phyloP scores from a whole-genome alignment of 2,113 vertebrate genomes.

The Tauraco erythrolophus region DNA sequence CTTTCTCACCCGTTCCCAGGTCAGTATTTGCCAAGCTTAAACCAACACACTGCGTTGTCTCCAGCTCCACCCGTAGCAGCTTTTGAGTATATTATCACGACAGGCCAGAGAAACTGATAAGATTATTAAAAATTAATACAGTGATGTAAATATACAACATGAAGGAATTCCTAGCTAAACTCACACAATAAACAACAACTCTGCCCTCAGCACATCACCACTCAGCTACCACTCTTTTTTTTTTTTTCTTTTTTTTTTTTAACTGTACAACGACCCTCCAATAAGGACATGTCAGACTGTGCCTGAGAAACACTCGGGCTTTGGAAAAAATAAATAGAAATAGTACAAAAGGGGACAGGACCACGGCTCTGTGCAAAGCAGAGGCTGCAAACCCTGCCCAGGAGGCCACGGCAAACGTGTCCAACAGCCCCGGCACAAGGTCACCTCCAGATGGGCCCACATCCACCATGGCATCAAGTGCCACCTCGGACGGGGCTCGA shows the following conservation, averaged over 20 bases:
- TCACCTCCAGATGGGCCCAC: not conserved
- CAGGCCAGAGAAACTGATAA: not conserved
- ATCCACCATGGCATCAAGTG: rapidly evolving
- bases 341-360: not conserved
- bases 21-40: not conserved
- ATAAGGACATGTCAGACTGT: not conserved
- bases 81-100: rapidly evolving
- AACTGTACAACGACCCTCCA: not conserved
- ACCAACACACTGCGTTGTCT: not conserved
- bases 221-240: not conserved
- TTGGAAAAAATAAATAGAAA: not conserved
- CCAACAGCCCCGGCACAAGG: not conserved
- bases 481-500: not conserved
- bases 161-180: not conserved
- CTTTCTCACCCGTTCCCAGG: not conserved
- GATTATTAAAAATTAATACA: not conserved
- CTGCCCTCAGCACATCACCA: not conserved
- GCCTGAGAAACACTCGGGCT: not conserved
- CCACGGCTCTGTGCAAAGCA: not conserved
- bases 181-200: not conserved
- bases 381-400: not conserved
- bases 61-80: not conserved
- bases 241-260: not conserved
- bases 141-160: rapidly evolving
- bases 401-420: rapidly evolving